A percentile compares a stretch with the other conserved stretches of the same genome.
Evolutionary conservation across 2,888 invertebrate species (phyloP).

Genomic region (Nymphalis urticae): DNA sequence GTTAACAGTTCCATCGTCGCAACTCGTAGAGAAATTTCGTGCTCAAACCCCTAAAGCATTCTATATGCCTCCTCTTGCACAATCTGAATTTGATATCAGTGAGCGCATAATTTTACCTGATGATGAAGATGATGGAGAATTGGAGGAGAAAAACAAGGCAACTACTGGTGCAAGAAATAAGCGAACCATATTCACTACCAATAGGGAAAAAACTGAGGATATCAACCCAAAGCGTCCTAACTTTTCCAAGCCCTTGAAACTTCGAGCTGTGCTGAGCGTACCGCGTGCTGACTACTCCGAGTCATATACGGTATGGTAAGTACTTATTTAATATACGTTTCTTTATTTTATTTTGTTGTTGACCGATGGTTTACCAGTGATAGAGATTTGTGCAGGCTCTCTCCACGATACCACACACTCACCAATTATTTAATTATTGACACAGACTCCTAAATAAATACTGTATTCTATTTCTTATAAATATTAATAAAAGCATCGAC

Average conservation of each 20-base stretch:
- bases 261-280: constrained; percentile 56
- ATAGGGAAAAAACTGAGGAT: too few relatives aligned
- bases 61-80: constrained; percentile 53
- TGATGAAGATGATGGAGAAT: constrained; percentile 18
- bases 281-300: constrained; percentile 62
- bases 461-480: too few relatives aligned
- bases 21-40: constrained; percentile 55
- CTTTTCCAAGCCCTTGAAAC: constrained; percentile 50
- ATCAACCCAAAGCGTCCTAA: constrained; percentile 42
- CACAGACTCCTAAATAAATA: too few relatives aligned
- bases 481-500: too few relatives aligned
- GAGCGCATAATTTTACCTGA: constrained; percentile 43
- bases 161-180: constrained; percentile 31
- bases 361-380: too few relatives aligned
- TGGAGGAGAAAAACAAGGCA: neutral
- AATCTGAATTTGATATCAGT: constrained; percentile 39
- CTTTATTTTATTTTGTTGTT: too few relatives aligned
- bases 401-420: too few relatives aligned
- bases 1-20: constrained; percentile 49
- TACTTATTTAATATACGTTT: neutral
- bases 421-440: too few relatives aligned
- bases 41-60: constrained; percentile 50
- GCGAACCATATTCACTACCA: neutral
- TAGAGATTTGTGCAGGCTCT: too few relatives aligned
- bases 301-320: constrained; percentile 55